These are phyloP conservation scores for Macroglossus sobrinus DNA, from an alignment of 2,113 vertebrate species.

Conservation along the genomic window DNA sequence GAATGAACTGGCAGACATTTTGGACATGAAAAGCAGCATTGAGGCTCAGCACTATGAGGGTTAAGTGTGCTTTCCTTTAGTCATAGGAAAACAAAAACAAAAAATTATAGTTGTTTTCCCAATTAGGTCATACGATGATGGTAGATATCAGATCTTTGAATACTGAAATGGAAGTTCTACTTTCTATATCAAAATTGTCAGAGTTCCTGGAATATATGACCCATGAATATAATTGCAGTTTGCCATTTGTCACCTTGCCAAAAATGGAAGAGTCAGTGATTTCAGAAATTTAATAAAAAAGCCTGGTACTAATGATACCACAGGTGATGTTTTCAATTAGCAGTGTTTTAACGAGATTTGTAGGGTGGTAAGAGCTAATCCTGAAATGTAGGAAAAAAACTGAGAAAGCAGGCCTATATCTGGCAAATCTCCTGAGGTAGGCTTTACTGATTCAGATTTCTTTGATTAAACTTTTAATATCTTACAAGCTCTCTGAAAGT, in stretches of 20 bases:
- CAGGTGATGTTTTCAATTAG: slow-evolving; percentile 66
- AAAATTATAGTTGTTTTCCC: background rate
- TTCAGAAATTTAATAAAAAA: slow-evolving; percentile 50
- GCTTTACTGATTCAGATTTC: slow-evolving; percentile 42
- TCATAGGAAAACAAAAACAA: background rate
- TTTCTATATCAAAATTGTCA: background rate
- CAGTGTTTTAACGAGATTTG: slow-evolving; percentile 58
- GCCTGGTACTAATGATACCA: slow-evolving; percentile 48
- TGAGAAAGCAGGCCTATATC: slow-evolving; percentile 14
- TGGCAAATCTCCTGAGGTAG: background rate
- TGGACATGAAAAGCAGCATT: background rate
- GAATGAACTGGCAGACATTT: background rate
- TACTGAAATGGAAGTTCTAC: background rate
- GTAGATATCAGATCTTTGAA: background rate
- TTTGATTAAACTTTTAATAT: slow-evolving; percentile 36
- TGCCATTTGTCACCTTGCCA: background rate
- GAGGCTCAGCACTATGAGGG: background rate
- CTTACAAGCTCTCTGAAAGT: background rate
- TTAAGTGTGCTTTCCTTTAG: background rate
- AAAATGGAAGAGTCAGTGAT: slow-evolving; percentile 28
- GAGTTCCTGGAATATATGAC: background rate
- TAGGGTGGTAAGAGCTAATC: slow-evolving; percentile 51
- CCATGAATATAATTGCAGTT: background rate
- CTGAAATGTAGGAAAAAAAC: slow-evolving; percentile 45
- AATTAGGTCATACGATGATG: background rate